phyloP scores from a whole-genome alignment of 2,888 invertebrate species.

The Dascillus cervinus region DNA sequence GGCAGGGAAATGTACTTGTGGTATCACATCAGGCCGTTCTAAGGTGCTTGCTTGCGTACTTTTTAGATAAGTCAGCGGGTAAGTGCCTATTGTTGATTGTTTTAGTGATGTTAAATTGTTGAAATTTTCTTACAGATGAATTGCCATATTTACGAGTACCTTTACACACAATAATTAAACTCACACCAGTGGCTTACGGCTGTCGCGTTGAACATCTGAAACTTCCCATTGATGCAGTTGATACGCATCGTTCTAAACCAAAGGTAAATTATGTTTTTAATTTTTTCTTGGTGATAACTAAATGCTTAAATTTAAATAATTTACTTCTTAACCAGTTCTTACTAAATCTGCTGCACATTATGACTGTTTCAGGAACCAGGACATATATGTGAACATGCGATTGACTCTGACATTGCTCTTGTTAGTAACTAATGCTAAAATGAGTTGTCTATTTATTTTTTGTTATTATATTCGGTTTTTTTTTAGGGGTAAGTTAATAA shows the following conservation, averaged over 20 bases:
- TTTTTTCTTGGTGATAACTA: no score
- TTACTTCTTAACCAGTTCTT: not conserved
- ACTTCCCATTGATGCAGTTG: conserved; percentile 87
- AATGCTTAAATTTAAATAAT: no score
- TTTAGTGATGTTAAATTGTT: not conserved
- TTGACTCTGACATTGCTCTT: conserved; percentile 13
- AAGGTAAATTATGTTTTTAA: no score
- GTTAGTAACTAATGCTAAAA: conserved; percentile 12
- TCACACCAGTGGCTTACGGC: conserved; percentile 97
- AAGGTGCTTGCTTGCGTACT: conserved; percentile 93
- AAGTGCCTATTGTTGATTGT: conserved; percentile 21
- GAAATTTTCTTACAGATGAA: conserved; percentile 55
- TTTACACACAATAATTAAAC: conserved; percentile 90
- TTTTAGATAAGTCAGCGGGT: conserved; percentile 92
- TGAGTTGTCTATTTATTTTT: no score
- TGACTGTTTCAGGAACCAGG: conserved; percentile 40
- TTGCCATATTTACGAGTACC: conserved; percentile 86
- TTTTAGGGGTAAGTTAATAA: no score
- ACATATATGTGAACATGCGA: conserved; percentile 20
- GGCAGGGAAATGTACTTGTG: conserved; percentile 92
- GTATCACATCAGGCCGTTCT: conserved; percentile 97
- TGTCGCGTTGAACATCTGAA: conserved; percentile 93
- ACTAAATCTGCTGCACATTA: conserved; percentile 20
- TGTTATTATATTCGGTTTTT: no score
- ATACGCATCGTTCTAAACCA: conserved; percentile 93